Evolutionary conservation across 2,888 invertebrate genomes (phyloP).

Genomic region (Cephus spinipes): DNA sequence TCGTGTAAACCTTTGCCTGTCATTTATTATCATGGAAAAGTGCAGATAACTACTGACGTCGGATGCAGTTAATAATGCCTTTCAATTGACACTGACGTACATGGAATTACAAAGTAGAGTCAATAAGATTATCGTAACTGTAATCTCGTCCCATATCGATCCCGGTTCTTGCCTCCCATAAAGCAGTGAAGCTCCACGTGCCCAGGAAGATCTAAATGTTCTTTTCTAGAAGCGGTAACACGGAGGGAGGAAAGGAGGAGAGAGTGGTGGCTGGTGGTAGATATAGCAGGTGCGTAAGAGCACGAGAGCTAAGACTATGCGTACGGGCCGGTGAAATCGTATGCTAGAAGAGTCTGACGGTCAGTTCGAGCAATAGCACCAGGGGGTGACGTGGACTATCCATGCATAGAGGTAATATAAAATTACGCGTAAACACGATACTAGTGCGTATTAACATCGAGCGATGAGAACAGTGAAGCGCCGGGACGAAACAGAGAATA

Average conservation of each 20-base stretch:
- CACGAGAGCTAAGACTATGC: slow-evolving; percentile 60
- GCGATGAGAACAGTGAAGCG: background rate
- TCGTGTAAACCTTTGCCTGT: background rate
- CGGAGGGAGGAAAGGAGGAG: slow-evolving; percentile 46
- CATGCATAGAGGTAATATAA: background rate
- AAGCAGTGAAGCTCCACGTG: background rate
- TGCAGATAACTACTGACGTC: background rate
- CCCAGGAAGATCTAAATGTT: slow-evolving; percentile 14
- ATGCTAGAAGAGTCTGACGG: slow-evolving; percentile 42
- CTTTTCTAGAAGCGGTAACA: slow-evolving; percentile 53
- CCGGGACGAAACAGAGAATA: background rate
- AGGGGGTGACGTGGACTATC: slow-evolving; percentile 36
- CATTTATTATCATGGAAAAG: background rate
- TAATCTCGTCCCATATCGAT: background rate
- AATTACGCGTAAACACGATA: background rate
- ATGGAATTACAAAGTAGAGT: background rate
- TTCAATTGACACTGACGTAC: background rate
- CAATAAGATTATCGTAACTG: background rate
- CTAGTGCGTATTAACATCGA: background rate
- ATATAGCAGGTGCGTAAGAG: slow-evolving; percentile 58
- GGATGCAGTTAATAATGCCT: background rate
- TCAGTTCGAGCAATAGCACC: slow-evolving; percentile 35
- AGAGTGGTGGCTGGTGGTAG: slow-evolving; percentile 57
- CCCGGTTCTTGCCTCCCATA: background rate
- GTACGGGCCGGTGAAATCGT: slow-evolving; percentile 58